Base-by-base conservation (phyloP, 2,113 vertebrate genomes). In the Turdus rufiventris region DNA sequence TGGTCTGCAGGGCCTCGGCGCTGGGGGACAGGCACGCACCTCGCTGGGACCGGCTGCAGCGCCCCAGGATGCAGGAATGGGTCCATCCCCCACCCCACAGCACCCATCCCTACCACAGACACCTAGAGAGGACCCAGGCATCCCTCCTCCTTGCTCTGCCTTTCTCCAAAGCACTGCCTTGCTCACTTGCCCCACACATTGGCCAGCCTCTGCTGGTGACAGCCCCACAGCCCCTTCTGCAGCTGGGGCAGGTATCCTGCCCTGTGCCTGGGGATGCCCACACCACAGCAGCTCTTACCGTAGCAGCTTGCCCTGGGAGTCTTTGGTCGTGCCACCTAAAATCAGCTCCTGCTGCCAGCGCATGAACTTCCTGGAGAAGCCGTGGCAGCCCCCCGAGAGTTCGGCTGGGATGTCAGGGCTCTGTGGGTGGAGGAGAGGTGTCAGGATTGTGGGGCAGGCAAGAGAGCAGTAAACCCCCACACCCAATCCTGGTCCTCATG, bases 261-360 rank as follows among this genome's bases (percentile, higher is more conserved):
- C 5, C 42, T 2, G 2, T 40, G 34, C 53, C 68, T 31, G 23
- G 20, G 17, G 34, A 45, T 5, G 7, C n/a, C 77, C 1, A 0
- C 28, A 26, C 70, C 4, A 1, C 26, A n/a, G 71, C 0, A 3
- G 62, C 19, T 71, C 96, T 95, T 82, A 99, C 99, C 99, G 99
- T 96, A 98, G 97, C 94, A 99, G 97, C 93, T 97, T 96, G 85
- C 99, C 98, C 95, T 98, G 98, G 73, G 98, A 95, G 96, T 98
- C 98, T 97, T 99, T 99, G 89, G 98, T 94, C 7, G 97, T 97
- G 83, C 99, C 99, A 0, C 99, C 99, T 81, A 99, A 97, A 97
- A 99, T 98, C 97, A 99, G 96, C 95, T 99, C 99, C 97, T 99
- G 99, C 96, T 99, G 99, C 99, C 99, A 99, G 97, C 99, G 99